Conservation (phyloP, 2,888 invertebrate genomes). For the Acheta domesticus region DNA sequence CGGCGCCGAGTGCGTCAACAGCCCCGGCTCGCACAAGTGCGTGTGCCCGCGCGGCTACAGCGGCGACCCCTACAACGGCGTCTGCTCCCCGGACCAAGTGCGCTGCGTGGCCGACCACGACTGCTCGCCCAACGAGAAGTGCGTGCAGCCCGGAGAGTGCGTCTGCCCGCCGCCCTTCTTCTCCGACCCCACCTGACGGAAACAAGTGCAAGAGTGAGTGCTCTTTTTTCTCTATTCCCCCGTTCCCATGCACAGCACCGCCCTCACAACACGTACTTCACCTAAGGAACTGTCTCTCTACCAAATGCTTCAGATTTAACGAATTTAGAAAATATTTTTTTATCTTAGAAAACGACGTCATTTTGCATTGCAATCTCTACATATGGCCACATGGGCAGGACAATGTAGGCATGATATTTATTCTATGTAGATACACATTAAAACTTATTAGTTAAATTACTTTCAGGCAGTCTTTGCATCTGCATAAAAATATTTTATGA, state of each 20-base stretch:
- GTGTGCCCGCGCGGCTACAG: constrained; percentile 76
- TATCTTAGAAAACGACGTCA: constrained; percentile 44
- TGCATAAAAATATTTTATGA: too few species aligned
- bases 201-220: constrained; percentile 78
- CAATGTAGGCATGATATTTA: too few species aligned
- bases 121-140: constrained; percentile 82
- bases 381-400: too few species aligned
- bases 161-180: constrained; percentile 89
- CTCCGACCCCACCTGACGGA: constrained; percentile 72
- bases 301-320: too few species aligned
- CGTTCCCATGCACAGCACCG: too few species aligned
- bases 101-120: constrained; percentile 78
- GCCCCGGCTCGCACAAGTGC: constrained; percentile 73
- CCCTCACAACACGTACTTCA: too few species aligned
- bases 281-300: too few species aligned
- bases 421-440: too few species aligned
- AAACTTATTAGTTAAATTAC: too few species aligned
- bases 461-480: too few species aligned
- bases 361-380: constrained; percentile 10
- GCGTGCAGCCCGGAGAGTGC: constrained; percentile 87
- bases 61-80: constrained; percentile 76
- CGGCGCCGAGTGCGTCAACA: constrained; percentile 82
- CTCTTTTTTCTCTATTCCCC: too few species aligned
- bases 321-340: too few species aligned
- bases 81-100: constrained; percentile 78